Conservation (phyloP, 2,113 vertebrate species). For the Benitochromis conjunctus region DNA sequence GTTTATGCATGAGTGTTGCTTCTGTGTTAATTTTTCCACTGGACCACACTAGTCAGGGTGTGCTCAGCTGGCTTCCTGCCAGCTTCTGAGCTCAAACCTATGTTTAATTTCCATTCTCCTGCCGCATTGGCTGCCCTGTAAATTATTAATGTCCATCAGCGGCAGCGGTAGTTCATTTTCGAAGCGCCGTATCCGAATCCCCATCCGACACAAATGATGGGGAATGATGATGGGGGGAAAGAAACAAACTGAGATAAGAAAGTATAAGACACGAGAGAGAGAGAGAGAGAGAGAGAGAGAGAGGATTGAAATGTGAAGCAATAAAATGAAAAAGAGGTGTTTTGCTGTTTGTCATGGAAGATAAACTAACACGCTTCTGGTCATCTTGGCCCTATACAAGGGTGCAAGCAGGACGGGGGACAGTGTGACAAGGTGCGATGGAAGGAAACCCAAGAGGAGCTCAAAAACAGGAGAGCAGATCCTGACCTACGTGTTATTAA, state of each 20-base stretch:
- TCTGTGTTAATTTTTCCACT: neutral
- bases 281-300: neutral
- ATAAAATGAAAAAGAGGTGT: neutral
- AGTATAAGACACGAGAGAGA: neutral
- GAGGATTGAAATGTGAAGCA: neutral
- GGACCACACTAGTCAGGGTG: neutral
- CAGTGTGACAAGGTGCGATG: neutral
- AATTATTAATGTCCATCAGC: slow-evolving; percentile 64
- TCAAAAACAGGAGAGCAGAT: slow-evolving; percentile 2
- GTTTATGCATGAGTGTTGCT: neutral
- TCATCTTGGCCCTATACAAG: neutral
- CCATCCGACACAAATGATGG: neutral
- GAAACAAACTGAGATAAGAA: slow-evolving; percentile 17
- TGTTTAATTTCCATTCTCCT: slow-evolving; percentile 69
- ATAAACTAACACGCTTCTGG: slow-evolving; percentile 19
- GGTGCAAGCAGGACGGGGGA: neutral
- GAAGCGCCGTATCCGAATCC: slow-evolving; percentile 28
- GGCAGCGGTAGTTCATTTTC: slow-evolving; percentile 38
- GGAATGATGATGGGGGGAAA: neutral
- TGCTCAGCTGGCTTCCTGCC: slow-evolving; percentile 16
- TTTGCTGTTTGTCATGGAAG: slow-evolving; percentile 13
- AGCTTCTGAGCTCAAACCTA: slow-evolving; percentile 43
- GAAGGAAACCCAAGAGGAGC: neutral
- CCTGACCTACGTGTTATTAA: slow-evolving; percentile 28
- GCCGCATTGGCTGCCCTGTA: slow-evolving; percentile 36